Evolutionary conservation across 2,888 invertebrate species (phyloP).

Genomic region (Trissonchulus latispiculum): DNA sequence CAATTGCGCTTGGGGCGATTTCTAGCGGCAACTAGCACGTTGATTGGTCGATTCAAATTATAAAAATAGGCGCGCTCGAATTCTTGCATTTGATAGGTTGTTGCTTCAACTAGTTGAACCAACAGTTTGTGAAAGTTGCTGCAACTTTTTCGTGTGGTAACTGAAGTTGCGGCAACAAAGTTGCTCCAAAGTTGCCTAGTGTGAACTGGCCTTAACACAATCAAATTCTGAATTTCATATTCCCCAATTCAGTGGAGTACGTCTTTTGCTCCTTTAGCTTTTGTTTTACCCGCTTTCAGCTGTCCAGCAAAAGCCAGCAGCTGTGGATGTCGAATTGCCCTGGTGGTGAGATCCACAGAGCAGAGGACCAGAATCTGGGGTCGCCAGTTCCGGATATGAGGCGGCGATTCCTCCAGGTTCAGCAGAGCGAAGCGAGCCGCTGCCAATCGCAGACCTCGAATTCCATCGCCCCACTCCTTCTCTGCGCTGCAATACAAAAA

Average conservation of each 20-base stretch:
- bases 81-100: too few relatives aligned
- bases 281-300: conserved; percentile 82
- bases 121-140: too few relatives aligned
- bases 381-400: conserved; percentile 94
- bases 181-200: too few relatives aligned
- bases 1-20: too few relatives aligned
- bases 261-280: conserved; percentile 44
- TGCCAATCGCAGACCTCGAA: conserved; percentile 88
- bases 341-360: conserved; percentile 62
- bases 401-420: conserved; percentile 82
- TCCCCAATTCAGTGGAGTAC: conserved; percentile 50
- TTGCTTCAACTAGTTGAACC: too few relatives aligned
- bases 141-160: too few relatives aligned
- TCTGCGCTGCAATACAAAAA: conserved; percentile 78
- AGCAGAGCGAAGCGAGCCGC: conserved; percentile 90
- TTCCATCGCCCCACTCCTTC: conserved; percentile 99
- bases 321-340: conserved; percentile 75
- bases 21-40: too few relatives aligned
- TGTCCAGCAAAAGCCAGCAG: conserved; percentile 89
- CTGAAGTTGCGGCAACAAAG: too few relatives aligned
- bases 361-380: conserved; percentile 87
- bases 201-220: conserved; percentile 98
- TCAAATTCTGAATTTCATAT: conserved; percentile 90
- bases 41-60: too few relatives aligned
- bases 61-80: too few relatives aligned